Base-by-base conservation (phyloP, 2,888 invertebrate species). In the Leptopilina drosophilae region DNA sequence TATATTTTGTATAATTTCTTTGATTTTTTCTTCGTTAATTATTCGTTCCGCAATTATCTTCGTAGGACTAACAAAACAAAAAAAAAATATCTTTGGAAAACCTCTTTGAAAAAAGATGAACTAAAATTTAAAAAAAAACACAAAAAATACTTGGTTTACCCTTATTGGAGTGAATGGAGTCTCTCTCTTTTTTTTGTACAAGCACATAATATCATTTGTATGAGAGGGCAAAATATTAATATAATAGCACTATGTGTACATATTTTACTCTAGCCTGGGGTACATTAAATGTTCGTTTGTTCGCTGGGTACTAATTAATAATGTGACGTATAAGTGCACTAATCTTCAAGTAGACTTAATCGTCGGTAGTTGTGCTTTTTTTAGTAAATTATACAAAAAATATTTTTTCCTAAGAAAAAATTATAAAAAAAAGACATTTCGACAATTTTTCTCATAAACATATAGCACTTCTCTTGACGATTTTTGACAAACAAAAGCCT, bases 141-240 rank as follows among this genome's bases (percentile, higher is more conserved):
- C 42, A 42, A 42, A 7, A 42, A 42, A 49, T 20, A 9, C 12
- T 49, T 82, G 83, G 82, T 83, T 8, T 42, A 87, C 85, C 87
- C 87, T 87, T 82, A 82, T 49, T 42, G 85, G 86, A 87, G 85
- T 87, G 84, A 85, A 85, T 87, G 87, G 82, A 85, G 80, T 87
- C 20, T 67, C 42, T 42, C 42, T 5, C 56, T 56, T 69, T 67
- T 69, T 88, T 85, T 88, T 87, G 84, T 49, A 81, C 86, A 87
- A 85, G 86, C 87, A 83, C 84, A 85, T 85, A 49, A 11, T 87
- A 85, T 87, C 86, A 87, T 86, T 79, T 89, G 88, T 89, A 89
- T 89, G 88, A 91, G 91, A 91, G 91, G 91, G 91, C 91, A 91
- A 91, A 91, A 91, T 91, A 91, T 91, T 91, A 90, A 91, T 91